Conservation (phyloP, 2,888 invertebrate genomes). For the Agrenia bidenticulata region DNA sequence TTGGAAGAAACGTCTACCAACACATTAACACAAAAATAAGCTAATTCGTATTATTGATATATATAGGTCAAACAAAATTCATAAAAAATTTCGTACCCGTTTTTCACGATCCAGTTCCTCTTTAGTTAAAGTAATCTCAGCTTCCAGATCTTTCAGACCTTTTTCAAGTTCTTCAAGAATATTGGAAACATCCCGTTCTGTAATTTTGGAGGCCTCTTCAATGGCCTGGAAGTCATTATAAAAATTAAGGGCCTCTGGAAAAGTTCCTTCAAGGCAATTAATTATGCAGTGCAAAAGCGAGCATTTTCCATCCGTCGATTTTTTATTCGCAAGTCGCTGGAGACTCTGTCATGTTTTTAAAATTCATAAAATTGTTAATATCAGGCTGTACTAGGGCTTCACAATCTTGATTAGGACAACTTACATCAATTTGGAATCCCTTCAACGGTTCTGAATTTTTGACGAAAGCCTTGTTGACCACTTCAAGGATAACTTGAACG, state of each 20-base stretch:
- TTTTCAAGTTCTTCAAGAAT: neutral
- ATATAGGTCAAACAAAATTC: no score
- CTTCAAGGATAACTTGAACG: conserved; percentile 19
- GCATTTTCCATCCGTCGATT: conserved; percentile 19
- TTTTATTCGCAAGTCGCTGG: conserved; percentile 15
- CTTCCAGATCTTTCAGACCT: neutral
- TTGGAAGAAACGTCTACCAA: no score
- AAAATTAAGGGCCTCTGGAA: conserved; percentile 17
- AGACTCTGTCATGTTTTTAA: conserved; percentile 18
- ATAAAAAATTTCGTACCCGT: no score
- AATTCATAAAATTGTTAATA: neutral
- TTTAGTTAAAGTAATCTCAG: conserved; percentile 7
- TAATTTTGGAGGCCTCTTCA: conserved; percentile 26
- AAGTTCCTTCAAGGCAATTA: conserved; percentile 19
- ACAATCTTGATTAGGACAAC: neutral
- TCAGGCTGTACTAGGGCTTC: no score
- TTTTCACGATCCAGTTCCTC: neutral
- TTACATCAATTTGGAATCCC: conserved; percentile 33
- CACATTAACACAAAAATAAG: no score
- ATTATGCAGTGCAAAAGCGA: conserved; percentile 28
- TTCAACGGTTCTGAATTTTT: conserved; percentile 18
- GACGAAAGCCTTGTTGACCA: conserved; percentile 17
- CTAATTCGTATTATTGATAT: no score
- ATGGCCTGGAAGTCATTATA: conserved; percentile 22
- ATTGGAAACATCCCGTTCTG: conserved; percentile 7